phyloP scores from a whole-genome alignment of 2,113 vertebrate genomes.

The Apteryx owenii region DNA sequence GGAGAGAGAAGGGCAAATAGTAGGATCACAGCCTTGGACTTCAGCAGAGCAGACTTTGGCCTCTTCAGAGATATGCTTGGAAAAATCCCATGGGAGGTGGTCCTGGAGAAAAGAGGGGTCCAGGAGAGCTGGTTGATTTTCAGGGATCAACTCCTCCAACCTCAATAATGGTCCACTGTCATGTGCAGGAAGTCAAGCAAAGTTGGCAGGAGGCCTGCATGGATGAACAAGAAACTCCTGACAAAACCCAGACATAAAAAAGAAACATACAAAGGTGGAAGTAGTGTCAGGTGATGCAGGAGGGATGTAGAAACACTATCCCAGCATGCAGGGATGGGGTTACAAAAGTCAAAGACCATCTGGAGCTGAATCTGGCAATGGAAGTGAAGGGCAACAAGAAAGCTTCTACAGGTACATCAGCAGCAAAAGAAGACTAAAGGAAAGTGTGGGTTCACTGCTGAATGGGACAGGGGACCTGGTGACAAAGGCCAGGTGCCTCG shows the following conservation, averaged over 20 bases:
- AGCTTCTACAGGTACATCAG: neutral
- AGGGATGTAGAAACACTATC: neutral
- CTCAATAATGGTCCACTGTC: neutral
- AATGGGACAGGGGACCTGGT: neutral
- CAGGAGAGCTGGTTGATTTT: neutral
- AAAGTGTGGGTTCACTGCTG: neutral
- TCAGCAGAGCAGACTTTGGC: neutral
- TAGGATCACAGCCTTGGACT: neutral
- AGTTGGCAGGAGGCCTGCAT: neutral
- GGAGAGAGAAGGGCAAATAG: neutral
- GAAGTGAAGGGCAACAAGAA: neutral
- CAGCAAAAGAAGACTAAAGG: neutral
- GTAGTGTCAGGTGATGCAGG: neutral
- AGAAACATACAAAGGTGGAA: neutral
- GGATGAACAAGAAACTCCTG: neutral
- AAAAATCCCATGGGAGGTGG: neutral
- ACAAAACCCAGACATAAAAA: neutral
- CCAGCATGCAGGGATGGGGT: neutral
- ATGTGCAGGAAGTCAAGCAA: neutral
- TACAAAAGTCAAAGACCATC: neutral
- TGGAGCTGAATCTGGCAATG: neutral
- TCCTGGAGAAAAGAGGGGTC: neutral
- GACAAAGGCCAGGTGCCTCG: neutral
- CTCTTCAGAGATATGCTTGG: neutral
- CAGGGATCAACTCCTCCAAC: neutral